Percentiles rank a stretch among this genome's conserved stretches.
phyloP scores from a whole-genome alignment of 2,113 vertebrate genomes.

The Arvicanthis niloticus region DNA sequence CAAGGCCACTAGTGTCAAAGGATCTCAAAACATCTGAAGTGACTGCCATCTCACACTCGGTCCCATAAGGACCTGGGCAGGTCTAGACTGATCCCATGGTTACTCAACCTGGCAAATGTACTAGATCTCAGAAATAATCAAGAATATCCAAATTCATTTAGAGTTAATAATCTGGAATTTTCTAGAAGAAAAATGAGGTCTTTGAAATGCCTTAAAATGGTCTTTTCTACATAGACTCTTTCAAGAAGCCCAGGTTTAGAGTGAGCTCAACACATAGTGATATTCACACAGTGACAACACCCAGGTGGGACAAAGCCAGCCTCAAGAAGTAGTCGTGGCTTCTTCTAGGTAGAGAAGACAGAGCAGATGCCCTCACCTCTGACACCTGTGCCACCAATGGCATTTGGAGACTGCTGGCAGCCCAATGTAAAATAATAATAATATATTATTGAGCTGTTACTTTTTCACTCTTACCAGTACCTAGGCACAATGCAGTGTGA shows the following conservation, averaged over 20 bases:
- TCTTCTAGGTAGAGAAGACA: neutral
- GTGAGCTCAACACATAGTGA: neutral
- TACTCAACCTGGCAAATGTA: neutral
- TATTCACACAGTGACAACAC: neutral
- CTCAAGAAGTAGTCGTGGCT: neutral
- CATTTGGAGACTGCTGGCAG: neutral
- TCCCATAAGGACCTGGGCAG: neutral
- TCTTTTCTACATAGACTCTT: neutral
- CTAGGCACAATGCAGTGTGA: neutral
- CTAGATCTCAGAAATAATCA: neutral
- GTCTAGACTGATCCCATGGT: neutral
- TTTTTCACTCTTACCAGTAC: neutral
- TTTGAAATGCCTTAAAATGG: slow-evolving; percentile 16
- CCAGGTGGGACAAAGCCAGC: neutral
- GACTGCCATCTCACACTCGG: too few relatives aligned
- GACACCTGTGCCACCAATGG: neutral
- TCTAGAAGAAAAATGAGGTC: slow-evolving; percentile 37
- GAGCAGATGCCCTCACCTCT: neutral
- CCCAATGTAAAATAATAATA: neutral
- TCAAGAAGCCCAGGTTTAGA: neutral
- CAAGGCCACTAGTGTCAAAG: too few relatives aligned
- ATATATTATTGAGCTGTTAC: neutral
- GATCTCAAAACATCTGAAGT: neutral
- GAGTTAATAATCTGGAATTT: neutral
- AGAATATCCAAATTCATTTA: slow-evolving; percentile 15